A percentile compares a stretch with the other conserved stretches of the same genome.
phyloP scores from a whole-genome alignment of 2,888 invertebrate species.

The Drosophila setosimentum region DNA sequence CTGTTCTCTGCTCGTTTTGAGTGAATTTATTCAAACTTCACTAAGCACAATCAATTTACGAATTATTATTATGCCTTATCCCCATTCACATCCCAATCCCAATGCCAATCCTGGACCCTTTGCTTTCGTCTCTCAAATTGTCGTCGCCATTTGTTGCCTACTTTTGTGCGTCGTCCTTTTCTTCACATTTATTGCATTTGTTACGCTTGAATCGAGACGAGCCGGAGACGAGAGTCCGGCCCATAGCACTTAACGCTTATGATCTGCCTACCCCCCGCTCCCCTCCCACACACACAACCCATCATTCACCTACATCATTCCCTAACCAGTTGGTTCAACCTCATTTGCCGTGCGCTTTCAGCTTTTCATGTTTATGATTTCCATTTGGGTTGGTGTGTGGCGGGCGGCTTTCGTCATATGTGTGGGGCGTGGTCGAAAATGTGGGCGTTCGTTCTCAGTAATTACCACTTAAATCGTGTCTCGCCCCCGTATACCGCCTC shows the following conservation, averaged over 20 bases:
- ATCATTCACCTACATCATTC: background rate
- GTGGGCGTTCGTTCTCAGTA: conserved; percentile 58
- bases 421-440: conserved; percentile 47
- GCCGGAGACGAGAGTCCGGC: conserved; percentile 22
- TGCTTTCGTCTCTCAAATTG: conserved; percentile 41
- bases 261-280: conserved; percentile 57
- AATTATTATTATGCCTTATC: conserved; percentile 76
- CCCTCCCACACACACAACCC: background rate
- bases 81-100: background rate
- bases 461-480: conserved; percentile 76
- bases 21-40: conserved; percentile 82
- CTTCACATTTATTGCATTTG: conserved; percentile 78
- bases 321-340: conserved; percentile 48
- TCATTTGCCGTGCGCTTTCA: conserved; percentile 76
- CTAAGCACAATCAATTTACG: conserved; percentile 82
- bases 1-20: conserved; percentile 46
- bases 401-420: conserved; percentile 43
- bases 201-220: conserved; percentile 65
- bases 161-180: conserved; percentile 56
- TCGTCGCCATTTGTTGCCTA: conserved; percentile 76
- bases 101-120: background rate
- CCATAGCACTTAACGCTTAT: conserved; percentile 71
- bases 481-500: conserved; percentile 12
- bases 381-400: conserved; percentile 57
- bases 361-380: conserved; percentile 78